Base-by-base conservation (phyloP, 2,888 invertebrate species). In the Cepaea hortensis region DNA sequence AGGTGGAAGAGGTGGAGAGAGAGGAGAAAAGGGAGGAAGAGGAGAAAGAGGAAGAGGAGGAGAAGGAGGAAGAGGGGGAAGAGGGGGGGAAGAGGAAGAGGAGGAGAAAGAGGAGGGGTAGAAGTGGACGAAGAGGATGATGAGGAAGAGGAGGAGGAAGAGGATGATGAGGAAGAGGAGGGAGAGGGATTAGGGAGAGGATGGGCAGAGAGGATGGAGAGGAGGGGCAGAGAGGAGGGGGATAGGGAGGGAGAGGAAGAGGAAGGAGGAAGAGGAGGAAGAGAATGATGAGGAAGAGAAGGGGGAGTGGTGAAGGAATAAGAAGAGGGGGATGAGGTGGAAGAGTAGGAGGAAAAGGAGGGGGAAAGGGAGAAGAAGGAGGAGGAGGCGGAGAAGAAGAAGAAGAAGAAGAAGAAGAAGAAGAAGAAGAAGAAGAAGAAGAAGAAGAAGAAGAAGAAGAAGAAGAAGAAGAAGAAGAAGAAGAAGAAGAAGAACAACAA, bases 381-480 rank as follows among this genome's bases (percentile, higher is more conserved):
- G 84, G 61, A 55, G 84, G 9, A 61, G 75, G 73, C 9, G 84
- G 55, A 84, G 62, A 75, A 55, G 61, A 35, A 84, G 75, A 75
- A 75, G 61, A 75, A 75, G 61, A 75, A 61, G 35, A 73, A 84
- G 23, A 62, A 75, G 20, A 61, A 84, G 61, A 75, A 84, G 23
- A 46, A 75, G 73, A 62, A 75, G 73, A 75, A 84, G 73, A 75
- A 84, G 73, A 35, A 84, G 61, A 35, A 73, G 84, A 75, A 75
- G 84, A 61, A 73, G 55, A 55, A 73, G 72, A 61, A 73, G 55
- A 83, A 35, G 0, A 35, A 76, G 62, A 62, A 84, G 73, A 62
- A 75, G 73, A 75, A 84, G 73, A 75, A 84, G 73, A 35, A 84
- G 61, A 35, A 73, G 84, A 75, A 75, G 84, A 61, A 73, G 55